phyloP scores from a whole-genome alignment of 1,140 invertebrate species.

The Drosophila mauritiana region DNA sequence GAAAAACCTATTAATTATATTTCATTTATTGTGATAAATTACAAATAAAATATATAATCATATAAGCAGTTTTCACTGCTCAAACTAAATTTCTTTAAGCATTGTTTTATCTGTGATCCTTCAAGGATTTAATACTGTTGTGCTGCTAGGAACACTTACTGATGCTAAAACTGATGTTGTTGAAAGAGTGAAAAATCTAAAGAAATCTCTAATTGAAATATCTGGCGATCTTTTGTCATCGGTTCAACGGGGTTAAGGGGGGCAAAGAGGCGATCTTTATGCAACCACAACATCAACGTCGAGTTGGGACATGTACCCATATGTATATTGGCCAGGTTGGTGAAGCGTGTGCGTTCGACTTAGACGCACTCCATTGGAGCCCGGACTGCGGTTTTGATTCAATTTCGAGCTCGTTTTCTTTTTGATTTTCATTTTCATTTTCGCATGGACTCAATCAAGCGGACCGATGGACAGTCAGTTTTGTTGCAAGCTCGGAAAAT shows the following conservation, averaged over 20 bases:
- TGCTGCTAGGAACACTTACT: too few relatives aligned
- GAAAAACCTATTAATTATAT: not conserved
- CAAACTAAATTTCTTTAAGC: too few relatives aligned
- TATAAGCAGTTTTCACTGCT: not conserved
- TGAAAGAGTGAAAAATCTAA: constrained; percentile 34
- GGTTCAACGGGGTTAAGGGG: constrained; percentile 20
- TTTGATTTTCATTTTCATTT: constrained; percentile 48
- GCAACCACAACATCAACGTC: constrained; percentile 50
- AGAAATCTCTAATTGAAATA: constrained; percentile 71
- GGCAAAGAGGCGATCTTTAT: constrained; percentile 29
- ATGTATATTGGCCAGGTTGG: constrained; percentile 17
- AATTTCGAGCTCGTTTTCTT: constrained; percentile 28
- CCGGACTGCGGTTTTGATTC: constrained; percentile 25
- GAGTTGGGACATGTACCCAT: constrained; percentile 28
- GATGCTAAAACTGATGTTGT: constrained; percentile 3
- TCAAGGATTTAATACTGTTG: too few relatives aligned
- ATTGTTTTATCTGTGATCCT: too few relatives aligned
- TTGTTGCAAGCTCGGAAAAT: constrained; percentile 59
- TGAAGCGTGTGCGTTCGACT: constrained; percentile 62
- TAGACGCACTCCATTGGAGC: constrained; percentile 1
- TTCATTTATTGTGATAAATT: constrained; percentile 45
- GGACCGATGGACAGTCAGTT: constrained; percentile 40
- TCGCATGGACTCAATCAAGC: constrained; percentile 80
- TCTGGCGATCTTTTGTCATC: constrained; percentile 36
- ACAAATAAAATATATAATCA: constrained; percentile 11